These are phyloP conservation scores for Prionailurus bengalensis DNA, from an alignment of 2,113 vertebrate genomes.

Conservation along the genomic window DNA sequence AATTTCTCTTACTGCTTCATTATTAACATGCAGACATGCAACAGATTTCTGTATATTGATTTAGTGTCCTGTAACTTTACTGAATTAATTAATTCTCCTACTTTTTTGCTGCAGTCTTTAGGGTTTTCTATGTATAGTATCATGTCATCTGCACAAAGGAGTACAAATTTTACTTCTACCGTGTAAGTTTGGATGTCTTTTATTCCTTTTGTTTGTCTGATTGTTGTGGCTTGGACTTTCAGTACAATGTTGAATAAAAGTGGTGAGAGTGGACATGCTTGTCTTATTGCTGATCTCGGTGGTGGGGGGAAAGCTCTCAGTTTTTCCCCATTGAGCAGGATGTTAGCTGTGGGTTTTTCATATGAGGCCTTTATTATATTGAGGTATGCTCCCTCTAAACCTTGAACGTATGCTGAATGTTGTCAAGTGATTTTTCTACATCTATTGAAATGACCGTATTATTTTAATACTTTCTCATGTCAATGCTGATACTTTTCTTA, in stretches of 20 bases:
- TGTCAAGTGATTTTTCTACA: not conserved
- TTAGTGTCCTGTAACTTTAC: not conserved
- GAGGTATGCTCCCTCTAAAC: not conserved
- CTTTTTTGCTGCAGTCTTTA: not conserved
- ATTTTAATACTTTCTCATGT: not conserved
- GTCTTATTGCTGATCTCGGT: not conserved
- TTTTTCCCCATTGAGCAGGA: not conserved
- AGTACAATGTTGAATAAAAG: not conserved
- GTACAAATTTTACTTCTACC: not conserved
- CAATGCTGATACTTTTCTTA: not conserved
- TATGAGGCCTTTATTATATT: not conserved
- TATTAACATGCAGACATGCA: not conserved
- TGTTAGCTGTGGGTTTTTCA: not conserved
- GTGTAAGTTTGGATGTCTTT: not conserved
- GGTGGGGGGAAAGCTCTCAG: not conserved
- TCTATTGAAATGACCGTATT: not conserved
- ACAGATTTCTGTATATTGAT: not conserved
- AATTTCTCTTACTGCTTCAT: not conserved
- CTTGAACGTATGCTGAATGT: not conserved
- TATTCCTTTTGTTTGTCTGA: not conserved
- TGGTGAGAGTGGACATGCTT: not conserved
- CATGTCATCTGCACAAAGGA: not conserved
- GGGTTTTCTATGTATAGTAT: not conserved
- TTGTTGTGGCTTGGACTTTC: not conserved
- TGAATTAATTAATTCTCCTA: not conserved